Evolutionary conservation across 2,888 invertebrate genomes (phyloP).

Genomic region (Parnassius apollo): DNA sequence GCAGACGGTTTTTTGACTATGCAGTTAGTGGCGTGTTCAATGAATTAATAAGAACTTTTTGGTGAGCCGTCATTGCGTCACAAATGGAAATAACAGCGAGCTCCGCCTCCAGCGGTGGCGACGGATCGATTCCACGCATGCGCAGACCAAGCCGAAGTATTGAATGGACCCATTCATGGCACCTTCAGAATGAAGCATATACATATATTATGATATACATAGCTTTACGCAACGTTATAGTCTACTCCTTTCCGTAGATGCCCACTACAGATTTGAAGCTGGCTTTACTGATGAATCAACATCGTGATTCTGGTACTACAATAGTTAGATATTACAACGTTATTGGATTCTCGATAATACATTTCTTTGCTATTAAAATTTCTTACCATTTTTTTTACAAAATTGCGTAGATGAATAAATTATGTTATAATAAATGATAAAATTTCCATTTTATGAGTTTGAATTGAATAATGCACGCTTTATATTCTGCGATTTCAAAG

Average conservation of each 20-base stretch:
- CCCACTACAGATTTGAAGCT: slow-evolving; percentile 10
- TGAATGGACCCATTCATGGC: slow-evolving; percentile 73
- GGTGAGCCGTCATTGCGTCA: slow-evolving; percentile 10
- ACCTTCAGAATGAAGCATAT: slow-evolving; percentile 57
- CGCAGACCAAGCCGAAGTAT: slow-evolving; percentile 52
- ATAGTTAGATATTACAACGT: background rate
- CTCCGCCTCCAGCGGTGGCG: slow-evolving; percentile 34
- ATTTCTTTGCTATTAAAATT: no score
- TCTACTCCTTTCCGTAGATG: slow-evolving; percentile 8
- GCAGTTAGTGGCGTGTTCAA: background rate
- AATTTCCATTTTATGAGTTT: no score
- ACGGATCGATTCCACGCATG: slow-evolving; percentile 62
- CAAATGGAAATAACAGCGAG: slow-evolving; percentile 33
- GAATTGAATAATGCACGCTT: no score
- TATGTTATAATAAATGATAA: no score
- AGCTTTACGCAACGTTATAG: slow-evolving; percentile 8
- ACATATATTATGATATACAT: slow-evolving; percentile 8
- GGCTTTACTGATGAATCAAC: slow-evolving; percentile 3
- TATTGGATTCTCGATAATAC: no score
- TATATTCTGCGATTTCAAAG: no score
- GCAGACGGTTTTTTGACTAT: background rate
- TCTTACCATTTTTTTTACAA: no score
- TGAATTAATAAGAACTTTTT: slow-evolving; percentile 12
- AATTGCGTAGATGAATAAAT: no score
- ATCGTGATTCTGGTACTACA: background rate